Evolutionary conservation across 2,797 vertebrate genomes (phyloP).

Genomic region (Betta splendens): DNA sequence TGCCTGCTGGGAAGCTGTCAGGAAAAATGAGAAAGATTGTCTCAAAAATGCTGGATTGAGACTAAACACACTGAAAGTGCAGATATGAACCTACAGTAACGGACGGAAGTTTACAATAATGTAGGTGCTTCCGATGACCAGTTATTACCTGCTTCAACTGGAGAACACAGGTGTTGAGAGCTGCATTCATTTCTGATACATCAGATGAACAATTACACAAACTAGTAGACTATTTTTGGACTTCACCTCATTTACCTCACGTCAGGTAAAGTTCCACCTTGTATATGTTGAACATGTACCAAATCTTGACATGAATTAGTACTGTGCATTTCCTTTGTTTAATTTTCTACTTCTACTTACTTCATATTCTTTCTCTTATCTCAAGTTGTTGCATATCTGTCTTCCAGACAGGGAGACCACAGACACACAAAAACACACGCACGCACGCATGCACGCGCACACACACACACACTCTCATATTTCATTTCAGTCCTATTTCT

Average conservation of each 20-base stretch:
- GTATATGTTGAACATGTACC: background rate
- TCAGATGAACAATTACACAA: background rate
- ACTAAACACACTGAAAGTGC: slow-evolving; percentile 25
- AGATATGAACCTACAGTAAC: background rate
- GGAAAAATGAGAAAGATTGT: slow-evolving; percentile 20
- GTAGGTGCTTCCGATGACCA: background rate
- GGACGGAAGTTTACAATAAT: slow-evolving; percentile 5
- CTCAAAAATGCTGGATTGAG: slow-evolving; percentile 24
- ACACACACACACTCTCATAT: background rate
- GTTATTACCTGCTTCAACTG: slow-evolving; percentile 14
- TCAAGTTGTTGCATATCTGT: background rate
- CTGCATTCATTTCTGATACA: background rate
- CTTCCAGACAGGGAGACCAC: background rate
- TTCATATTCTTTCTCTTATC: background rate
- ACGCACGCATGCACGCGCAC: background rate
- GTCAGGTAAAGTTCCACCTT: background rate
- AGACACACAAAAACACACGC: no score
- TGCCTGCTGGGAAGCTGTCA: slow-evolving; percentile 31
- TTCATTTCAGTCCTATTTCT: no score
- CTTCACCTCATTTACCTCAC: background rate
- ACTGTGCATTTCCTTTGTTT: background rate
- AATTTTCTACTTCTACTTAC: no score
- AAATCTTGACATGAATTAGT: background rate
- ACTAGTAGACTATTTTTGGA: slow-evolving; percentile 1
- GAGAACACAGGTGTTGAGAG: background rate